Percentiles rank a stretch among this genome's conserved stretches.
Conservation (phyloP, 1,140 invertebrate genomes). For the Trichonephila inaurata region DNA sequence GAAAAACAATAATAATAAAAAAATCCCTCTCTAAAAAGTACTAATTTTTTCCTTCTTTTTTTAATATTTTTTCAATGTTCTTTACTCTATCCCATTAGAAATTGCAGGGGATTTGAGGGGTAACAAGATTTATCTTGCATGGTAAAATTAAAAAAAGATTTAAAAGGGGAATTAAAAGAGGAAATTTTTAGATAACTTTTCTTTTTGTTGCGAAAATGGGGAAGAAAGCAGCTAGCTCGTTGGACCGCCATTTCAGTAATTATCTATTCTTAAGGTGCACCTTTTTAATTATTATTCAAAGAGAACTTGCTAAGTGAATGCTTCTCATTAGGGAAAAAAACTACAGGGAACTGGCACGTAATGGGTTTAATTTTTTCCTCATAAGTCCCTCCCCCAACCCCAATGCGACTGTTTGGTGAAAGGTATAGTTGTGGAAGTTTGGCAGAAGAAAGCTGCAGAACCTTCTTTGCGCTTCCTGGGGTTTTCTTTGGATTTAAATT, state of each 20-base stretch:
- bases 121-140: conserved; percentile 70
- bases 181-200: conserved; percentile 54
- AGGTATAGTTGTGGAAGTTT: conserved; percentile 13
- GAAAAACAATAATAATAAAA: neutral
- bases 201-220: conserved; percentile 65
- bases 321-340: conserved; percentile 65
- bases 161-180: neutral
- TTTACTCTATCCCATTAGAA: neutral
- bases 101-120: conserved; percentile 72
- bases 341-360: conserved; percentile 13
- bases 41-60: conserved; percentile 26
- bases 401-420: conserved; percentile 45
- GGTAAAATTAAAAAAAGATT: neutral
- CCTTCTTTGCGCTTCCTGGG: neutral
- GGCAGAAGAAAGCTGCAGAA: neutral
- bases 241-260: conserved; percentile 68
- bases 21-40: conserved; percentile 11
- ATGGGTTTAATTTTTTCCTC: conserved; percentile 10
- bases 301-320: conserved; percentile 20
- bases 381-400: no score
- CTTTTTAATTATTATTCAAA: conserved; percentile 75
- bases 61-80: no score
- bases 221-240: conserved; percentile 13
- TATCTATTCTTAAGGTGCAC: conserved; percentile 75
- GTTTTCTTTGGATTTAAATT: conserved; percentile 41